Conservation (phyloP, 35 echinoderm and acorn worm genomes). For the Lytechinus variegatus region DNA sequence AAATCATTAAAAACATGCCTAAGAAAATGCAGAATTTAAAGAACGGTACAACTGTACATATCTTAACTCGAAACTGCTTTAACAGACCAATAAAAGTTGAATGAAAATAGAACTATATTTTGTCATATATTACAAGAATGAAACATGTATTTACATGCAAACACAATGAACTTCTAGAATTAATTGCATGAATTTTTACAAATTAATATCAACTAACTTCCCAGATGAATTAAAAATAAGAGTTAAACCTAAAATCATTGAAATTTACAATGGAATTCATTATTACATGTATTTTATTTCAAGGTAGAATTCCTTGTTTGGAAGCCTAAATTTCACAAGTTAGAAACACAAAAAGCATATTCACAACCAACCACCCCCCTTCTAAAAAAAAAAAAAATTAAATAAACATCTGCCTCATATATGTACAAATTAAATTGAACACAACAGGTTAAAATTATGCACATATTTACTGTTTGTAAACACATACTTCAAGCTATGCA, state of each 20-base stretch:
- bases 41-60: not conserved
- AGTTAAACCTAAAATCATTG: not conserved
- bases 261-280: not conserved
- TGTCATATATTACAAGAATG: not conserved
- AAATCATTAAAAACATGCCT: not conserved
- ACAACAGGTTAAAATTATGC: not conserved
- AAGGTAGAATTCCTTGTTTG: not conserved
- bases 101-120: conserved; percentile 15
- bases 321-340: not conserved
- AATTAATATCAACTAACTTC: not conserved
- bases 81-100: not conserved
- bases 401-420: not conserved
- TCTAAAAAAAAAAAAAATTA: not conserved
- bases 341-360: not conserved
- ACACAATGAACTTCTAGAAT: not conserved
- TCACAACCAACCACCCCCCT: not conserved
- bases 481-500: not conserved
- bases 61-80: not conserved
- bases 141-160: not conserved
- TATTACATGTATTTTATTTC: not conserved
- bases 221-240: not conserved
- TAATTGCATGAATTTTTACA: not conserved
- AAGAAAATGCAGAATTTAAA: not conserved
- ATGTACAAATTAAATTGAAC: not conserved
- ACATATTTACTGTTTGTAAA: not conserved